Evolutionary conservation across 2,797 vertebrate genomes (phyloP).

Genomic region (Pseudochirops cupreus): DNA sequence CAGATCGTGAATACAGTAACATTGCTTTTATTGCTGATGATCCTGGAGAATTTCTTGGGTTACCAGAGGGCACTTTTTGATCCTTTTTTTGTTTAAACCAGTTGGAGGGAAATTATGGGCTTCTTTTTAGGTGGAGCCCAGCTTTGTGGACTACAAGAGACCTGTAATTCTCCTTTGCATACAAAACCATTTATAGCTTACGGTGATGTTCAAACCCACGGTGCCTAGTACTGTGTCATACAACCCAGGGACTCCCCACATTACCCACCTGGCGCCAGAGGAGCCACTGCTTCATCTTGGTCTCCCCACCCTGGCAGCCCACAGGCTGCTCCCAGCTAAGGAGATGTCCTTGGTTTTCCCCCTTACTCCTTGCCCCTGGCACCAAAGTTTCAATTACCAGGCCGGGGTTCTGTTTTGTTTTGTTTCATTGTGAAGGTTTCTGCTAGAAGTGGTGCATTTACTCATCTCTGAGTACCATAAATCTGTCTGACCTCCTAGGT

Average conservation of each 20-base stretch:
- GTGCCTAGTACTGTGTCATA: conserved; percentile 68
- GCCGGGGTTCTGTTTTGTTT: conserved; percentile 63
- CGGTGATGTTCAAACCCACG: conserved; percentile 74
- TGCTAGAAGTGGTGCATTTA: conserved; percentile 67
- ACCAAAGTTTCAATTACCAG: conserved; percentile 58
- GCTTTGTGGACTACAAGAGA: conserved; percentile 77
- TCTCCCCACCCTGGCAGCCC: conserved; percentile 20
- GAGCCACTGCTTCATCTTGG: conserved; percentile 65
- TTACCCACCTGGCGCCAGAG: conserved; percentile 60
- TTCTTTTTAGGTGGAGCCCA: conserved; percentile 79
- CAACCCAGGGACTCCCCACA: conserved; percentile 63
- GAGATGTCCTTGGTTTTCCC: conserved; percentile 7
- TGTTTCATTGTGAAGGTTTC: conserved; percentile 60
- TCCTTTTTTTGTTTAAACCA: conserved; percentile 72
- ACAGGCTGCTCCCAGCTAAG: not conserved
- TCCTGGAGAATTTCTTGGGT: conserved; percentile 69
- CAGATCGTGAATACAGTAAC: conserved; percentile 63
- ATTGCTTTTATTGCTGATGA: conserved; percentile 69
- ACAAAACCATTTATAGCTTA: conserved; percentile 79
- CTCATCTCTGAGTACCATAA: conserved; percentile 54
- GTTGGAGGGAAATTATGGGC: conserved; percentile 80
- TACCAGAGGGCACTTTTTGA: conserved; percentile 68
- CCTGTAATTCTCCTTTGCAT: conserved; percentile 76
- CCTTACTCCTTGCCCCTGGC: conserved; percentile 25
- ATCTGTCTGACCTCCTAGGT: conserved; percentile 44